phyloP scores from a whole-genome alignment of 2,113 vertebrate genomes.

The Formicarius rufipectus region DNA sequence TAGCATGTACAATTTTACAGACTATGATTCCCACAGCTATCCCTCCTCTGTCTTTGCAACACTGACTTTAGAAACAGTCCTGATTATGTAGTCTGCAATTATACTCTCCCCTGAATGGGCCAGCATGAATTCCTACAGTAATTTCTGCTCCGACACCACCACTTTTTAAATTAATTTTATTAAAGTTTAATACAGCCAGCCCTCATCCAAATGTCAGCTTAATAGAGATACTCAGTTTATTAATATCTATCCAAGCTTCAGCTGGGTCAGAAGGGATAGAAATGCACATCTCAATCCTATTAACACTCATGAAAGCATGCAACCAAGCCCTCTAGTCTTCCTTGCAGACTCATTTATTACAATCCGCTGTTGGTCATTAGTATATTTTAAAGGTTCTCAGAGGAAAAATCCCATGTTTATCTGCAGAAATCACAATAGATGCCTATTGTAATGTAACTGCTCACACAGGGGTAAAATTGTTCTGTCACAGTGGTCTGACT shows the following conservation, averaged over 20 bases:
- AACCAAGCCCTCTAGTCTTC: not conserved
- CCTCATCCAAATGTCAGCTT: not conserved
- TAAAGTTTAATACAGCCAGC: not conserved
- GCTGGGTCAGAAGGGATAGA: not conserved
- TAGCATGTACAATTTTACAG: not conserved
- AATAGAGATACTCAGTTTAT: not conserved
- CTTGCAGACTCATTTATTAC: not conserved
- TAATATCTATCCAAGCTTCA: not conserved
- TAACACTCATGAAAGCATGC: not conserved
- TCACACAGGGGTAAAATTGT: not conserved
- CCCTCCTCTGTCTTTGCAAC: not conserved
- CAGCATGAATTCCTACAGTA: not conserved
- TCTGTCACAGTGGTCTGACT: not conserved
- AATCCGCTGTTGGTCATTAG: not conserved
- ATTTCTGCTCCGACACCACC: not conserved
- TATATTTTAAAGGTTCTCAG: not conserved
- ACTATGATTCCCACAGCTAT: not conserved
- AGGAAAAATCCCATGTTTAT: not conserved
- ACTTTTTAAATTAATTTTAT: not conserved
- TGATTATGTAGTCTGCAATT: not conserved
- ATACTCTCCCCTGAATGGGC: not conserved
- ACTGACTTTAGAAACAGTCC: not conserved
- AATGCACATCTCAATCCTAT: not conserved
- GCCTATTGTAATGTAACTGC: not conserved
- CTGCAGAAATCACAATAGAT: not conserved